Evolutionary conservation across 2,797 vertebrate species (phyloP).

Genomic region (Gallinago solitaria): DNA sequence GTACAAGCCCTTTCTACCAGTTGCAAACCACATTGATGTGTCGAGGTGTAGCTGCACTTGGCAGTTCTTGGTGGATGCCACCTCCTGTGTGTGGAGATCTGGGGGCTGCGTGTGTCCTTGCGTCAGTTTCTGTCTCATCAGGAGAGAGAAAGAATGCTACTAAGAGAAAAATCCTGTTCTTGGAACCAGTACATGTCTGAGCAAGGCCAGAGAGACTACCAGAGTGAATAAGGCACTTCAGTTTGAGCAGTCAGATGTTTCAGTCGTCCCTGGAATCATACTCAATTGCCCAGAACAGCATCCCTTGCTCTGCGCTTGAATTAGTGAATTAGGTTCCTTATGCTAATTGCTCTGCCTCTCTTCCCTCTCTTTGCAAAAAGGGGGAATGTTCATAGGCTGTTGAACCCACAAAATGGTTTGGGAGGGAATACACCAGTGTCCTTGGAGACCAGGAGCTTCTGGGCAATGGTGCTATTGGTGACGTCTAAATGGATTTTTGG

Average conservation of each 20-base stretch:
- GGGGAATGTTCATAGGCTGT: neutral
- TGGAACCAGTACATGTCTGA: neutral
- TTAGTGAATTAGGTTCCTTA: neutral
- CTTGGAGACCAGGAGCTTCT: neutral
- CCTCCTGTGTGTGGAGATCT: neutral
- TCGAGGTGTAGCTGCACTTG: neutral
- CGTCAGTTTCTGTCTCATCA: neutral
- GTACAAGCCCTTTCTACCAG: neutral
- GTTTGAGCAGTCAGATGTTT: neutral
- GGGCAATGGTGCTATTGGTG: neutral
- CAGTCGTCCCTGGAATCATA: neutral
- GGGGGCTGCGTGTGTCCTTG: neutral
- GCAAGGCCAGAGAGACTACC: neutral
- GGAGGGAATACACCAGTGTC: neutral
- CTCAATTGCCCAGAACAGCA: neutral
- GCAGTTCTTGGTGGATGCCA: neutral
- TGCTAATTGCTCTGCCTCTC: neutral
- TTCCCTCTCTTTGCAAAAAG: neutral
- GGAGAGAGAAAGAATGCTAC: neutral
- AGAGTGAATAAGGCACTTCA: neutral
- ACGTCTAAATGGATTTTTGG: neutral
- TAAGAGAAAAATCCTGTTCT: neutral
- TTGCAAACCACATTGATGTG: fast-evolving
- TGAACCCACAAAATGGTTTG: fast-evolving
- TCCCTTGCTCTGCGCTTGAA: neutral